A percentile compares a stretch with the other conserved stretches of the same genome.
These are phyloP conservation scores for Liodrosophila aerea DNA, from an alignment of 2,888 invertebrate genomes.

Conservation along the genomic window DNA sequence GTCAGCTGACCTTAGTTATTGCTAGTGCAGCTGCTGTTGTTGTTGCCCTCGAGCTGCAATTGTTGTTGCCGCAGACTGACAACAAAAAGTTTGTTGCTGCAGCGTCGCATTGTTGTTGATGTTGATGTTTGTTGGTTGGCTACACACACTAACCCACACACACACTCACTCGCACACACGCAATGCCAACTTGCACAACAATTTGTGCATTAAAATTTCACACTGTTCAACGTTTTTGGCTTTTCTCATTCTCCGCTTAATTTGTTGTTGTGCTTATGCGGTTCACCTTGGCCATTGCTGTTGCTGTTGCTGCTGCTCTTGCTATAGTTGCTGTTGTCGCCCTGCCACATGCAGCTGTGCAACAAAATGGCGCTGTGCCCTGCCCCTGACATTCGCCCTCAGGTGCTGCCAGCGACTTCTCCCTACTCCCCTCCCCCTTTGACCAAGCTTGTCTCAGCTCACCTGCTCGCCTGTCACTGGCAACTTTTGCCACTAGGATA, in stretches of 20 bases:
- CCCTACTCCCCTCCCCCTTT: neutral
- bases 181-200: conserved; percentile 33
- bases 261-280: conserved; percentile 28
- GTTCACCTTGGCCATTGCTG: conserved; percentile 27
- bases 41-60: conserved; percentile 39
- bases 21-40: conserved; percentile 22
- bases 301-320: conserved; percentile 43
- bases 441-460: conserved; percentile 16
- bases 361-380: conserved; percentile 67
- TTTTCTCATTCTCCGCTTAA: conserved; percentile 45
- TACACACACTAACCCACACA: conserved; percentile 41
- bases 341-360: conserved; percentile 67
- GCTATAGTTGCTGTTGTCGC: conserved; percentile 66
- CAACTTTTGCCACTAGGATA: no score
- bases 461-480: conserved; percentile 45
- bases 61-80: conserved; percentile 60
- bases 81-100: conserved; percentile 55
- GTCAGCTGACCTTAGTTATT: neutral
- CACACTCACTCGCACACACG: conserved; percentile 24
- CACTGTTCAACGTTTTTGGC: conserved; percentile 63
- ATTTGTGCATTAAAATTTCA: conserved; percentile 71
- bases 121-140: conserved; percentile 64
- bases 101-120: conserved; percentile 41
- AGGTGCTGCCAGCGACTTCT: neutral
- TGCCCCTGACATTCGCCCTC: conserved; percentile 35